Evolutionary conservation across 2,888 invertebrate genomes (phyloP), one percentile per base, ranked within the genome.

Genomic region (Caenorhabditis sp.): DNA sequence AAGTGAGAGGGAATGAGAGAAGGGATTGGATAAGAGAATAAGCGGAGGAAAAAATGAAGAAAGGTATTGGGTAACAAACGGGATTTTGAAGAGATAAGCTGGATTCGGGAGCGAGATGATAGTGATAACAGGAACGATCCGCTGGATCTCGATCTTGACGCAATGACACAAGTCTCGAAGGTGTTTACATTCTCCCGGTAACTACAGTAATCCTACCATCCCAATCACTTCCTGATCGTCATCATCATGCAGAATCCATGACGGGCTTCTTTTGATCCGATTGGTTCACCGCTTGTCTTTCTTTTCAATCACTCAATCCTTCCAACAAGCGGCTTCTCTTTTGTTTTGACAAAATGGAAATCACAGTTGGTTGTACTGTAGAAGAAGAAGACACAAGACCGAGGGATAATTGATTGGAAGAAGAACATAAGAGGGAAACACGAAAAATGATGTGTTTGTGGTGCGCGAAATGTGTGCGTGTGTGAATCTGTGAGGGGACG

Each of bases 31-130:
- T 58, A 24, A 67, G n/a, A 40, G 18, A 18, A 28, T n/a, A 56
- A 28, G 20, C 18, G n/a, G 56, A 56, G 13, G 32, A 44, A 58
- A 67, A 58, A 50, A 55, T 4, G 37, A 15, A 32, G 28, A 50
- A 40, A 24, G 62, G 68, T 68, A 64, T 69, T 67, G 70, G 64
- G 70, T 64, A 70, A 65, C 28, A 55, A 78, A 70, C 65, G 62
- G 37, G 69, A 78, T 40, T 60, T 60, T 9, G 13, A 51, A 35
- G 60, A 13, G 60, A 47, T 32, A 32, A 18, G 32, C 35, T 28
- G 28, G 28, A 32, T 56, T 56, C 56, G 35, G 24, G 35, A 56
- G 18, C 20, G 9, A 32, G 15, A 6, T 5, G 24, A 24, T 15
- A 26, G 40, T 28, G 67, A 55, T 26, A 22, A 50, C n/a, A 35